These are phyloP conservation scores for Sphecodes monilicornis DNA, from an alignment of 2,888 invertebrate genomes.

Conservation along the genomic window DNA sequence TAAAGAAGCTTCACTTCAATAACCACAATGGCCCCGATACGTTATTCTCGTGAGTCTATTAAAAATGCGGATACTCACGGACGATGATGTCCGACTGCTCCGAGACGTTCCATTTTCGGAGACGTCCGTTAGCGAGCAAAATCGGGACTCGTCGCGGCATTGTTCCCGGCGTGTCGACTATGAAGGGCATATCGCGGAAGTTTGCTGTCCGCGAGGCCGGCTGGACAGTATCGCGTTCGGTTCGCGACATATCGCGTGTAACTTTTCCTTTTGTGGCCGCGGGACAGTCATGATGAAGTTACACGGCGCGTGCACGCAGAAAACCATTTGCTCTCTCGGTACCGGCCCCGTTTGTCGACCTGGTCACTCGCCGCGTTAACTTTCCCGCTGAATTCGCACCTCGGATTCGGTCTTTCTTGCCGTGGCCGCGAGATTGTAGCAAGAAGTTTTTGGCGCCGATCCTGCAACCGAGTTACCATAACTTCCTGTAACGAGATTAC, in stretches of 20 bases:
- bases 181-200: neutral
- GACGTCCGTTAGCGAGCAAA: conserved; percentile 16
- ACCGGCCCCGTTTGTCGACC: neutral
- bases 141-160: conserved; percentile 44
- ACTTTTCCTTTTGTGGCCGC: conserved; percentile 59
- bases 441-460: neutral
- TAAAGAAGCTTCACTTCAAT: too few relatives aligned
- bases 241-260: conserved; percentile 59
- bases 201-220: neutral
- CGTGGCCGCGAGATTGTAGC: neutral
- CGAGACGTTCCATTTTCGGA: conserved; percentile 37
- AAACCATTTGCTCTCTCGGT: neutral
- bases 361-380: conserved; percentile 13
- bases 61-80: neutral
- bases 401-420: conserved; percentile 21
- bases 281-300: neutral
- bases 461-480: neutral
- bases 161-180: conserved; percentile 37
- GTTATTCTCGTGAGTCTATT: too few relatives aligned
- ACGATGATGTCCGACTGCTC: neutral
- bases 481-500: neutral
- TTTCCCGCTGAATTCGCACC: conserved; percentile 16
- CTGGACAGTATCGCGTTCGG: conserved; percentile 13
- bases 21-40: too few relatives aligned
- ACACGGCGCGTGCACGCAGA: conserved; percentile 9